phyloP scores from a whole-genome alignment of 2,113 vertebrate genomes.

The Sorex araneus region DNA sequence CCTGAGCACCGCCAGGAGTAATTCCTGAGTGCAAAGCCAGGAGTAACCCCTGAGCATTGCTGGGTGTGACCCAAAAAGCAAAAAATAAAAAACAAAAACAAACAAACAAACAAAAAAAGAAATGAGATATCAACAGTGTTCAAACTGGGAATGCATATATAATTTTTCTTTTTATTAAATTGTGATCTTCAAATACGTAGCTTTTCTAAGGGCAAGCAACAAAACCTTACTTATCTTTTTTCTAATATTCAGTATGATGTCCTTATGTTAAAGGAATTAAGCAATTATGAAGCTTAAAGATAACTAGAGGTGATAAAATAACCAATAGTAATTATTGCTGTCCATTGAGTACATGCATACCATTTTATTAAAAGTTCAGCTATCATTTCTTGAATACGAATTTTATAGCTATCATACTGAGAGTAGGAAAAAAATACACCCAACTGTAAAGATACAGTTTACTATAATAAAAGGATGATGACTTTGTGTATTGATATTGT shows the following conservation, averaged over 20 bases:
- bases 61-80: too few species aligned
- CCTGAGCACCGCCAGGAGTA: too few species aligned
- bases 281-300: background rate
- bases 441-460: background rate
- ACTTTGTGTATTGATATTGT: background rate
- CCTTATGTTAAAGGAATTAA: conserved; percentile 18
- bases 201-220: background rate
- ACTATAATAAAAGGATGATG: background rate
- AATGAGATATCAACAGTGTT: too few species aligned
- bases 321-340: background rate
- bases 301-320: background rate
- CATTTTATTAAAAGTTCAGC: conserved; percentile 3
- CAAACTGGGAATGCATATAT: too few species aligned
- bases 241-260: background rate
- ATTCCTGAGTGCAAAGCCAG: too few species aligned
- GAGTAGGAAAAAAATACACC: background rate
- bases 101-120: too few species aligned
- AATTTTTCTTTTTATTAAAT: background rate
- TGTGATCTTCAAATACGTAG: background rate
- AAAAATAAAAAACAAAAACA: too few species aligned
- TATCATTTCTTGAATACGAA: background rate
- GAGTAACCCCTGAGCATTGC: too few species aligned
- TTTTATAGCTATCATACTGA: background rate
- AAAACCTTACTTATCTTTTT: background rate
- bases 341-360: background rate